Evolutionary conservation across 2,113 vertebrate genomes (phyloP), one percentile per base, ranked within the genome.

Genomic region (Mesoclemmys tuberculata): DNA sequence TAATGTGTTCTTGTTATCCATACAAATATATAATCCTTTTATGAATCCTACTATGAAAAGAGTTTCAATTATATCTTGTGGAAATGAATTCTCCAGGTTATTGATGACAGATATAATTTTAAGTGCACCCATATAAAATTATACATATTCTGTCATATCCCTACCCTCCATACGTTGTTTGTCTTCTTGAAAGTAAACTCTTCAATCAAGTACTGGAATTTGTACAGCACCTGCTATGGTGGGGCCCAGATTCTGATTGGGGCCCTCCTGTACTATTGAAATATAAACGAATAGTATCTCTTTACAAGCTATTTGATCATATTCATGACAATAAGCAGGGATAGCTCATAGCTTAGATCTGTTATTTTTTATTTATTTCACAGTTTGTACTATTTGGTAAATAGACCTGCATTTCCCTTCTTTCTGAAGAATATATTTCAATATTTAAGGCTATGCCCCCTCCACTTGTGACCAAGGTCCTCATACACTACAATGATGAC

Each of bases 41-140:
- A 85, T 61, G 87, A 14, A 68, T 22, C 35, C 10, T 38, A 29
- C 48, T 2, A 55, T 51, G 46, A 19, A 4, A 22, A 5, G 29
- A 19, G 35, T 35, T 68, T 68, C 18, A 68, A n/a, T n/a, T 68
- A 68, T n/a, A n/a, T n/a, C 61, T 10, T 77, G 77, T 83, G 61
- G 21, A 91, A 55, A 26, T 1, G 10, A 78, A 1, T n/a, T 24
- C 52, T 74, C 38, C 0, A 0, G 2, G 4, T 12, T 3, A 1
- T 4, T 5, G 13, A 4, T 0, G 5, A 46, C 3, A 0, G 0
- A 52, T 68, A n/a, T n/a, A n/a, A n/a, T 68, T 61, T 61, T 35
- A n/a, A 68, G 31, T 68, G 61, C 61, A 68, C 61, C 18, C 8
- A n/a, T 64, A 35, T 64, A 64, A 64, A 64, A 35, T n/a, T n/a